A percentile compares a stretch with the other conserved stretches of the same genome.
phyloP scores from a whole-genome alignment of 92 coral and sea anemone genomes.

The Paramuricea clavata region DNA sequence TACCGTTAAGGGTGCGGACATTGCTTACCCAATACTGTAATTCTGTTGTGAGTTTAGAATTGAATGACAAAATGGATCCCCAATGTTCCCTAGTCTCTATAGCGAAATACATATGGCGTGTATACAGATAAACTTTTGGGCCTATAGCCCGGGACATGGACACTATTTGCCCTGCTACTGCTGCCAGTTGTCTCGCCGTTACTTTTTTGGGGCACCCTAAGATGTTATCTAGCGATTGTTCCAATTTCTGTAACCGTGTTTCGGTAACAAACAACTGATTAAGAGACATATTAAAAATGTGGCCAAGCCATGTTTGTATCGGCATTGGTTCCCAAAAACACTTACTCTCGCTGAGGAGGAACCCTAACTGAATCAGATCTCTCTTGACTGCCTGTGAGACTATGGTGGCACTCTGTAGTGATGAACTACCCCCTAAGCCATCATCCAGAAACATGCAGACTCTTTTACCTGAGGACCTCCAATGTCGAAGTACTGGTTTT shows the following conservation, averaged over 20 bases:
- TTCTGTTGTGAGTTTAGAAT: constrained; percentile 20
- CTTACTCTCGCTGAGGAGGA: constrained; percentile 44
- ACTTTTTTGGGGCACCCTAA: constrained; percentile 49
- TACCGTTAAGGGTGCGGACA: constrained; percentile 54
- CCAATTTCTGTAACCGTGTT: constrained; percentile 44
- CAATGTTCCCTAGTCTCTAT: constrained; percentile 56
- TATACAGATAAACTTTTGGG: constrained; percentile 49
- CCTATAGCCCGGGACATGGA: constrained; percentile 64
- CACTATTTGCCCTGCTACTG: constrained; percentile 64
- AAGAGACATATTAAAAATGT: constrained; percentile 57
- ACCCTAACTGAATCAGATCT: constrained; percentile 49
- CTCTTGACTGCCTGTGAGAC: constrained; percentile 34
- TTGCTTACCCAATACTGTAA: constrained; percentile 38
- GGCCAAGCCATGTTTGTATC: constrained; percentile 58
- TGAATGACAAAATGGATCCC: constrained; percentile 23
- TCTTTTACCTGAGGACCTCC: constrained; percentile 55
- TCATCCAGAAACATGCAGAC: constrained; percentile 53
- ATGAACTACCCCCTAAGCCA: constrained; percentile 36
- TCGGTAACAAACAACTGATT: constrained; percentile 61
- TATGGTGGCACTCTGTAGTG: constrained; percentile 11
- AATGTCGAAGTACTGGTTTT: constrained; percentile 50
- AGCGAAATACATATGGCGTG: constrained; percentile 57
- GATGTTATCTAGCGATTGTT: constrained; percentile 3
- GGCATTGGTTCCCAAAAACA: constrained; percentile 39
- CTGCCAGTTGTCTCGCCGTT: constrained; percentile 52